Percentiles rank a stretch among this genome's conserved stretches.
phyloP scores from a whole-genome alignment of 1,140 invertebrate genomes.

The Ips typographus region DNA sequence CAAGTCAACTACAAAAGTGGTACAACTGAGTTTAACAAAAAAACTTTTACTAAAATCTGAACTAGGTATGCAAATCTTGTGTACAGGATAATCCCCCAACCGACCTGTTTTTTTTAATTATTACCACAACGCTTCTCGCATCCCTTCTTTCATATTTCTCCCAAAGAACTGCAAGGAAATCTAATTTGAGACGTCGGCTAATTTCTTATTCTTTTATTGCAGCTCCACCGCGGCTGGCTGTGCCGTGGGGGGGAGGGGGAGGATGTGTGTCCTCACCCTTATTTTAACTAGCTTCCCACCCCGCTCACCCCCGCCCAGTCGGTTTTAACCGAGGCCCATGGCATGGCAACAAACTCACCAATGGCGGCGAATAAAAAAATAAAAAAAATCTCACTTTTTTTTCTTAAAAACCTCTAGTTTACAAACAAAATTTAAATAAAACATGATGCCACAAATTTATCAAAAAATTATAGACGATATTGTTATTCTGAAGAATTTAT shows the following conservation, averaged over 20 bases:
- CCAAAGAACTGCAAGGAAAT: conserved; percentile 37
- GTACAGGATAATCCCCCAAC: conserved; percentile 35
- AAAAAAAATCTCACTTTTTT: not conserved
- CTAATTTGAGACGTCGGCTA: conserved; percentile 39
- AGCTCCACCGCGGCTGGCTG: conserved; percentile 20
- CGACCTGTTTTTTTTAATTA: conserved; percentile 34
- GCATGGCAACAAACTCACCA: conserved; percentile 18
- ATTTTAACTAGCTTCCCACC: conserved; percentile 31
- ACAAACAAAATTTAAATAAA: too few species aligned
- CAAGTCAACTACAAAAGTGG: not conserved
- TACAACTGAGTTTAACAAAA: not conserved
- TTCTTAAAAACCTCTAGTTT: too few species aligned
- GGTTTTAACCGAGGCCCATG: conserved; percentile 1
- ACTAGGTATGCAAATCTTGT: conserved; percentile 36
- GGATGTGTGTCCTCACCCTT: conserved; percentile 37
- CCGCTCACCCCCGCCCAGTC: conserved; percentile 5
- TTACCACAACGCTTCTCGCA: conserved; percentile 36
- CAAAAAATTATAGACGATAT: too few species aligned
- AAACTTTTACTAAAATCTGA: not conserved
- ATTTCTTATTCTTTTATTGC: conserved; percentile 41
- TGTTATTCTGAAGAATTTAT: too few species aligned
- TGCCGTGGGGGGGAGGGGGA: conserved; percentile 21
- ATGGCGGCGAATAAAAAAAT: conserved; percentile 25
- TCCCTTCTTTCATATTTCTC: conserved; percentile 36
- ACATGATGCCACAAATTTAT: too few species aligned